Evolutionary conservation across 2,797 vertebrate species (phyloP).

Genomic region (Microctenopoma stevenorrisi): DNA sequence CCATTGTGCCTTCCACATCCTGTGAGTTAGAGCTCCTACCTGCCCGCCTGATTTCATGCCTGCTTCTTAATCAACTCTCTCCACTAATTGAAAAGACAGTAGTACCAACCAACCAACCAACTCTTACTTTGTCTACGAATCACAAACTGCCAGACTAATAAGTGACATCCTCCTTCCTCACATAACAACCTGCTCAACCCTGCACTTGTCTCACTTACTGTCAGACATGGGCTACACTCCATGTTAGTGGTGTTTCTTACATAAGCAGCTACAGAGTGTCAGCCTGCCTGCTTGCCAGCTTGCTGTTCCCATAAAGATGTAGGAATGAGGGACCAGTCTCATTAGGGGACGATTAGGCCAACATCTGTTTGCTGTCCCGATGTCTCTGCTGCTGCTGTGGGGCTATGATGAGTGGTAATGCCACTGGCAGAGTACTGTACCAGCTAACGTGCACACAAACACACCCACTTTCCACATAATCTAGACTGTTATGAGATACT

Average conservation of each 20-base stretch:
- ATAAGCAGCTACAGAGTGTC: constrained; percentile 58
- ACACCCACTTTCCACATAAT: constrained; percentile 62
- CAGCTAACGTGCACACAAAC: constrained; percentile 54
- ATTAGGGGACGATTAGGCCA: constrained; percentile 84
- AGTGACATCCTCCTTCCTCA: constrained; percentile 23
- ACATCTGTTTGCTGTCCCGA: constrained; percentile 84
- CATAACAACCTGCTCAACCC: constrained; percentile 28
- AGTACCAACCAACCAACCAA: constrained; percentile 3
- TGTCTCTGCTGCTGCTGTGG: constrained; percentile 53
- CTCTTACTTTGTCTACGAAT: constrained; percentile 1
- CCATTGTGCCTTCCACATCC: constrained; percentile 22
- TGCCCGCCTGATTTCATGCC: background rate
- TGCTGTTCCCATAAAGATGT: constrained; percentile 76
- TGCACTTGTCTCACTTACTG: constrained; percentile 43
- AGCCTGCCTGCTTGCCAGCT: constrained; percentile 68
- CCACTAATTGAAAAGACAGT: background rate
- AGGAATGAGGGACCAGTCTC: constrained; percentile 83
- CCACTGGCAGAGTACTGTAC: constrained; percentile 58
- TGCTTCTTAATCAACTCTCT: background rate
- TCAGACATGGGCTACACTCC: constrained; percentile 24
- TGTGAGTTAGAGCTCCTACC: constrained; percentile 3
- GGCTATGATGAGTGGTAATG: constrained; percentile 55
- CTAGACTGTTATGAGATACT: constrained; percentile 68
- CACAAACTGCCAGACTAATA: constrained; percentile 12
- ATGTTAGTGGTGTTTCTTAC: constrained; percentile 49